Conservation (phyloP, 2,888 invertebrate species). For the Ceraclea dissimilis region DNA sequence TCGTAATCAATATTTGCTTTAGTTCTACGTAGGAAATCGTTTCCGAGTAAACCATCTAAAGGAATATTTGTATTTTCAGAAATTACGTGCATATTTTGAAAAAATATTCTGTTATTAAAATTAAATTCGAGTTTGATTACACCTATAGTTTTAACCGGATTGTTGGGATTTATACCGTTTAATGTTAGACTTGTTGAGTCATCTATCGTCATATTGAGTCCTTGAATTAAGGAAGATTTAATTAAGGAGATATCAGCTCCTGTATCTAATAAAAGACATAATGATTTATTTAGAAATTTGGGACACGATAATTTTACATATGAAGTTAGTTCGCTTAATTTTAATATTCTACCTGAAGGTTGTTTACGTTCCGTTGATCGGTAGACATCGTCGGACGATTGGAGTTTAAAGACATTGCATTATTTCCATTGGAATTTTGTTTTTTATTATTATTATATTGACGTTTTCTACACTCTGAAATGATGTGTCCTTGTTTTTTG, state of each 20-base stretch:
- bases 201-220: not conserved
- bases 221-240: conserved; percentile 3
- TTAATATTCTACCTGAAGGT: conserved; percentile 4
- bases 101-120: not conserved
- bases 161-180: conserved; percentile 6
- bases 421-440: not conserved
- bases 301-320: conserved; percentile 5
- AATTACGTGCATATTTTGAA: conserved; percentile 3
- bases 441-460: conserved; percentile 7
- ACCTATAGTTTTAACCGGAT: conserved; percentile 6
- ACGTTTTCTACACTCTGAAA: conserved; percentile 9
- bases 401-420: conserved; percentile 5
- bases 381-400: conserved; percentile 4
- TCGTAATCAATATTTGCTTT: conserved; percentile 7
- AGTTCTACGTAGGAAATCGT: conserved; percentile 5
- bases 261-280: conserved; percentile 9
- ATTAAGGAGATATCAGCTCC: conserved; percentile 11
- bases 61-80: conserved; percentile 6
- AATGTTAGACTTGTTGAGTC: conserved; percentile 1
- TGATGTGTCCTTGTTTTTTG: not conserved
- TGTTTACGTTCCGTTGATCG: conserved; percentile 1
- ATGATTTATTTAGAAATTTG: not conserved
- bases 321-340: not conserved
- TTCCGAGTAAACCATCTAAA: conserved; percentile 8
- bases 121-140: conserved; percentile 1